Conservation (phyloP, 1,140 invertebrate species). For the Neodiprion virginianus region DNA sequence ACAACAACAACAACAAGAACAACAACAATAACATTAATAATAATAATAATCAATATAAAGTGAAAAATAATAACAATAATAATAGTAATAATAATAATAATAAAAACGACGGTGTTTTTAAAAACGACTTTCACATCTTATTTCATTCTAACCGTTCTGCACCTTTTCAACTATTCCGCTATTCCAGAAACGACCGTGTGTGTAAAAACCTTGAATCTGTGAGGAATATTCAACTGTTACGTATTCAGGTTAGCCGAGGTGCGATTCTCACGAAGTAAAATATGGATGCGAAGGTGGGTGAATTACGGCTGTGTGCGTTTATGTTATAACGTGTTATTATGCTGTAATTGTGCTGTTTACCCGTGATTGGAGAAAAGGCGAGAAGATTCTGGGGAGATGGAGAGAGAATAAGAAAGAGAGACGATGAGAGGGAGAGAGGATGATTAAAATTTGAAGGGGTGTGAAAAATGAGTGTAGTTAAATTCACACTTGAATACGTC, state of each 20-base stretch:
- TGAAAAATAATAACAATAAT: too few species aligned
- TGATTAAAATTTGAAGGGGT: neutral
- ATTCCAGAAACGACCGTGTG: too few species aligned
- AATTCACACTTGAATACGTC: too few species aligned
- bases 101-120: constrained; percentile 41
- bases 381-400: neutral
- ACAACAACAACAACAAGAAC: constrained; percentile 30
- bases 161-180: too few species aligned
- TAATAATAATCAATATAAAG: too few species aligned
- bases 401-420: neutral
- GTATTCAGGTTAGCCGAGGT: neutral
- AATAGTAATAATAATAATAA: too few species aligned
- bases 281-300: neutral
- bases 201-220: too few species aligned
- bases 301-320: too few species aligned
- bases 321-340: too few species aligned
- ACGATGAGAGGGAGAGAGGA: neutral
- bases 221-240: constrained; percentile 9
- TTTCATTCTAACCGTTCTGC: too few species aligned
- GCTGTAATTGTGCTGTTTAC: neutral
- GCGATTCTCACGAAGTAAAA: neutral
- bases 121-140: constrained; percentile 11
- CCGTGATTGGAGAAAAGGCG: neutral
- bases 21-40: too few species aligned
- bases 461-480: neutral